phyloP scores from a whole-genome alignment of 1,140 invertebrate species.

The Macrostomum lignano region DNA sequence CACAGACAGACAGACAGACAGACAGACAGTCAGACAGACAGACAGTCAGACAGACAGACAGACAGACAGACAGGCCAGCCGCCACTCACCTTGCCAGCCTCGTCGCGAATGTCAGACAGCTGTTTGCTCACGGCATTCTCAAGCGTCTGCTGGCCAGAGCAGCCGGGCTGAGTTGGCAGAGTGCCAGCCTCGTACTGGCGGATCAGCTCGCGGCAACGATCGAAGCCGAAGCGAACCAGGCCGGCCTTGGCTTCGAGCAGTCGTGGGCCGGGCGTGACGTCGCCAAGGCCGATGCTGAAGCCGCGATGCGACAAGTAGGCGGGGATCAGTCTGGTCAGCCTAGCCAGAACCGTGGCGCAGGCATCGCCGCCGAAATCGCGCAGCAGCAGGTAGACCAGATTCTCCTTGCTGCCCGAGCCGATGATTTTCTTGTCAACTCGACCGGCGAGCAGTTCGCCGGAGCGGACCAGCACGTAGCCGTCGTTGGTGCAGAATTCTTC shows the following conservation, averaged over 20 bases:
- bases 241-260: slow-evolving; percentile 51
- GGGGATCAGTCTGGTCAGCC: slow-evolving; percentile 54
- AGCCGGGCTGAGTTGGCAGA: slow-evolving; percentile 61
- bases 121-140: slow-evolving; percentile 60
- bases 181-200: slow-evolving; percentile 48
- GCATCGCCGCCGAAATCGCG: slow-evolving; percentile 64
- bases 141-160: slow-evolving; percentile 58
- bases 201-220: slow-evolving; percentile 49
- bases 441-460: slow-evolving; percentile 58
- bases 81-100: too few relatives aligned
- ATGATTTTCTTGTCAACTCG: slow-evolving; percentile 68
- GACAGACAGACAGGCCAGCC: too few relatives aligned
- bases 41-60: too few relatives aligned
- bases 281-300: slow-evolving; percentile 86
- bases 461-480: slow-evolving; percentile 65
- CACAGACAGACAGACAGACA: too few relatives aligned
- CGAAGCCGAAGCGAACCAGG: slow-evolving; percentile 31
- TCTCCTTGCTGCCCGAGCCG: slow-evolving; percentile 75
- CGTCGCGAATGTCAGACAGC: slow-evolving; percentile 72
- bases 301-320: slow-evolving; percentile 50
- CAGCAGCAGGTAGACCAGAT: slow-evolving; percentile 77
- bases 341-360: slow-evolving; percentile 65
- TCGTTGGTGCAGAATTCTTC: slow-evolving; percentile 65
- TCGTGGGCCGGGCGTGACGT: slow-evolving; percentile 60
- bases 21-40: too few relatives aligned